These are phyloP conservation scores for Peromyscus eremicus DNA, from an alignment of 2,797 vertebrate species.

Conservation along the genomic window DNA sequence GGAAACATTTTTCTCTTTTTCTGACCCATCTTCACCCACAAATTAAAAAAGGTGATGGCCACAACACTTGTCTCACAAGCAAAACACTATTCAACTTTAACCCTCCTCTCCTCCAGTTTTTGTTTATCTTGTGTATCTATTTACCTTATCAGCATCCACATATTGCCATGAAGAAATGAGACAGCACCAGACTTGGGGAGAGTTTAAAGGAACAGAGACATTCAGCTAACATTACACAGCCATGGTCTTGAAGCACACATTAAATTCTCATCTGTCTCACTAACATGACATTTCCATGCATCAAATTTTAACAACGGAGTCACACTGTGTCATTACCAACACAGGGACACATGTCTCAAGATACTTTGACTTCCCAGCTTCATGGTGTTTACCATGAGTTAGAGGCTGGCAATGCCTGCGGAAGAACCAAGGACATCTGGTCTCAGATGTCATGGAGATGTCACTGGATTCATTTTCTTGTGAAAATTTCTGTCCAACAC, in stretches of 20 bases:
- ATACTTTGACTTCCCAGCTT: background rate
- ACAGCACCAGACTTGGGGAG: background rate
- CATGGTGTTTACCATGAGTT: fast-evolving
- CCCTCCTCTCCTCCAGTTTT: background rate
- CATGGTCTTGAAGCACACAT: background rate
- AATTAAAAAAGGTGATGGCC: background rate
- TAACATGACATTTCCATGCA: fast-evolving
- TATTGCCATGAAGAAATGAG: conserved; percentile 62
- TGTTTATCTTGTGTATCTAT: fast-evolving
- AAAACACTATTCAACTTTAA: background rate
- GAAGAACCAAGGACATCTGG: fast-evolving
- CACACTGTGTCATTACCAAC: fast-evolving
- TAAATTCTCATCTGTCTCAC: background rate
- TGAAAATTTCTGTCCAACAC: no score
- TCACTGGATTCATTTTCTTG: background rate
- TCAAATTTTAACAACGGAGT: background rate
- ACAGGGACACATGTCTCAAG: background rate
- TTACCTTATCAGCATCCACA: background rate
- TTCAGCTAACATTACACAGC: background rate
- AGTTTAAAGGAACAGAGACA: conserved; percentile 43
- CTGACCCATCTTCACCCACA: background rate
- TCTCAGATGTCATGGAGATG: background rate
- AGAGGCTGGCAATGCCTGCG: fast-evolving
- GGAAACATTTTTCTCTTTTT: background rate
- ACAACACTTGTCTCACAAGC: background rate